These are phyloP conservation scores for Acomys russatus DNA, from an alignment of 2,797 vertebrate species.

Conservation along the genomic window DNA sequence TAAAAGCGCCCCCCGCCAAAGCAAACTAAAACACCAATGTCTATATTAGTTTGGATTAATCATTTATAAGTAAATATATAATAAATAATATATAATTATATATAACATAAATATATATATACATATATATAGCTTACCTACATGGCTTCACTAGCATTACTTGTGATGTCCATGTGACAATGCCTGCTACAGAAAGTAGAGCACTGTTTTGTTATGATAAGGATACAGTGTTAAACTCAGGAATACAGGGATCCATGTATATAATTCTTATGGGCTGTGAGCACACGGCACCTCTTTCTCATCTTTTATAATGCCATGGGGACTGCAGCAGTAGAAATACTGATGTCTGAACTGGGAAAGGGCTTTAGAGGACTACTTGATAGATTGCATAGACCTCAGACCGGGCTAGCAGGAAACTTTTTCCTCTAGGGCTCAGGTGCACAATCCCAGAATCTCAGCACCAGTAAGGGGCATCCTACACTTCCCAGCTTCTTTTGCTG, in stretches of 20 bases:
- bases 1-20: too few species aligned
- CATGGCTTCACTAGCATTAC: neutral
- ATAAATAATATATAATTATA: too few species aligned
- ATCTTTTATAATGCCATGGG: neutral
- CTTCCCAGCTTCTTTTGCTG: neutral
- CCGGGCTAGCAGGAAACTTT: neutral
- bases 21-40: too few species aligned
- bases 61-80: too few species aligned
- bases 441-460: neutral
- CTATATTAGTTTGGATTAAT: too few species aligned
- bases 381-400: neutral
- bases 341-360: neutral
- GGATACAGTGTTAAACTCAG: neutral
- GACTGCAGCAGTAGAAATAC: neutral
- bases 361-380: neutral
- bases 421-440: neutral
- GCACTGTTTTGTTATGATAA: neutral
- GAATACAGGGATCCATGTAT: neutral
- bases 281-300: neutral
- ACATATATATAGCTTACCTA: neutral
- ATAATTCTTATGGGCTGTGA: neutral
- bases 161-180: neutral
- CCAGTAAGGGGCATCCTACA: neutral
- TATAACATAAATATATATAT: too few species aligned
- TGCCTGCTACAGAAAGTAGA: neutral